Evolutionary conservation across 2,113 vertebrate genomes (phyloP).

Genomic region (Apistogramma diplotaenia): DNA sequence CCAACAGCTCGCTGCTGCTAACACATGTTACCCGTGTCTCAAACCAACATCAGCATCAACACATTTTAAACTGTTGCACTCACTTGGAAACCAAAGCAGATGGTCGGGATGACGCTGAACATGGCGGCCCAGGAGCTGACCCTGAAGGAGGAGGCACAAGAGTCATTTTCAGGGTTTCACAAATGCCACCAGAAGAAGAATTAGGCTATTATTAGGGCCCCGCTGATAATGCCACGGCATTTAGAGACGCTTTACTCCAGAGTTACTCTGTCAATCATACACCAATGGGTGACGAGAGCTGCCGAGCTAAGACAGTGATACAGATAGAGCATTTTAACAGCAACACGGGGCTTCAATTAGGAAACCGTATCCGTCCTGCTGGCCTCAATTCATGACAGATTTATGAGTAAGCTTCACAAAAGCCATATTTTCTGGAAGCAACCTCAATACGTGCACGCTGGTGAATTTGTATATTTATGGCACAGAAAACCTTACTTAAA

Average conservation of each 20-base stretch:
- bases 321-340: neutral
- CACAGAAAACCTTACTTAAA: neutral
- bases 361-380: neutral
- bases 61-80: constrained; percentile 29
- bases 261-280: constrained; percentile 29
- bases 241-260: neutral
- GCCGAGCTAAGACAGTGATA: neutral
- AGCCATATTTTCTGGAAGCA: neutral
- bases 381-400: constrained; percentile 5
- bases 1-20: neutral
- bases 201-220: neutral
- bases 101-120: constrained; percentile 89
- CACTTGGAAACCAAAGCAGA: constrained; percentile 98
- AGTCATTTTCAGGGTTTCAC: neutral
- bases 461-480: neutral
- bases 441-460: neutral
- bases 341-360: neutral
- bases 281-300: neutral
- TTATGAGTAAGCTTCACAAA: neutral
- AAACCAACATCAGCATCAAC: neutral
- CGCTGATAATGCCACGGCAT: constrained; percentile 34
- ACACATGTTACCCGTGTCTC: neutral
- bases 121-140: constrained; percentile 82
- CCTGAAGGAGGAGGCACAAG: constrained; percentile 59
- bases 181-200: constrained; percentile 40